Conservation (phyloP, 1,140 invertebrate genomes). For the Chymomyza costata region DNA sequence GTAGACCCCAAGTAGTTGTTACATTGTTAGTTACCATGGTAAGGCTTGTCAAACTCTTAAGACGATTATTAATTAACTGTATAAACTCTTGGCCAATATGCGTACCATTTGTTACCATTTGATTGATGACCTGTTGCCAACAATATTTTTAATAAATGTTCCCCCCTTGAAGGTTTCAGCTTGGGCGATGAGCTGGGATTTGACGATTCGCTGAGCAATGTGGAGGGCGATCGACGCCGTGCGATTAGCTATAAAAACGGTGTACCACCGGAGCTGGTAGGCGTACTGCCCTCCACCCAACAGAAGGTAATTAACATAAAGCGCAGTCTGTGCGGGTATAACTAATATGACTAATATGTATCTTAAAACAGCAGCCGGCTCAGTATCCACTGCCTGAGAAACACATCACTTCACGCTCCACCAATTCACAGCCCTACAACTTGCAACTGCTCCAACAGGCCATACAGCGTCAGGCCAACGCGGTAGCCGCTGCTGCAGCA, state of each 20-base stretch:
- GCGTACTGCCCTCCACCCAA: constrained; percentile 51
- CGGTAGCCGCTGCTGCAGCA: constrained; percentile 6
- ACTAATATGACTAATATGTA: background rate
- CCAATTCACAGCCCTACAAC: constrained; percentile 42
- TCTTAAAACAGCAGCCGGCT: constrained; percentile 9
- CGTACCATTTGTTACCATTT: constrained; percentile 14
- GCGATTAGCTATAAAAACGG: constrained; percentile 79
- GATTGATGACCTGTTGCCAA: constrained; percentile 39
- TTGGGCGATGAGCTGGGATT: constrained; percentile 89
- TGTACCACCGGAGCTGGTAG: constrained; percentile 59
- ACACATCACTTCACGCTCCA: constrained; percentile 56
- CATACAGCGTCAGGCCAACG: constrained; percentile 5
- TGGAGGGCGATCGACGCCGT: constrained; percentile 82
- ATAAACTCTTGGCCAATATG: background rate
- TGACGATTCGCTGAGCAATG: constrained; percentile 84
- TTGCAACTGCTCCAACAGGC: constrained; percentile 48
- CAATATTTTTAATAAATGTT: constrained; percentile 10
- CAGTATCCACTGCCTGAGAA: constrained; percentile 53
- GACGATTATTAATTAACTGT: constrained; percentile 53
- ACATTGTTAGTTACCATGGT: too few relatives aligned
- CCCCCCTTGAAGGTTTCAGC: constrained; percentile 83
- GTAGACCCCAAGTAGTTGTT: too few relatives aligned
- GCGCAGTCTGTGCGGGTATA: background rate
- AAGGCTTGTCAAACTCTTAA: too few relatives aligned
- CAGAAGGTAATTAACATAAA: constrained; percentile 38